phyloP scores from a whole-genome alignment of 2,113 vertebrate genomes.

The Aldabrachelys gigantea region DNA sequence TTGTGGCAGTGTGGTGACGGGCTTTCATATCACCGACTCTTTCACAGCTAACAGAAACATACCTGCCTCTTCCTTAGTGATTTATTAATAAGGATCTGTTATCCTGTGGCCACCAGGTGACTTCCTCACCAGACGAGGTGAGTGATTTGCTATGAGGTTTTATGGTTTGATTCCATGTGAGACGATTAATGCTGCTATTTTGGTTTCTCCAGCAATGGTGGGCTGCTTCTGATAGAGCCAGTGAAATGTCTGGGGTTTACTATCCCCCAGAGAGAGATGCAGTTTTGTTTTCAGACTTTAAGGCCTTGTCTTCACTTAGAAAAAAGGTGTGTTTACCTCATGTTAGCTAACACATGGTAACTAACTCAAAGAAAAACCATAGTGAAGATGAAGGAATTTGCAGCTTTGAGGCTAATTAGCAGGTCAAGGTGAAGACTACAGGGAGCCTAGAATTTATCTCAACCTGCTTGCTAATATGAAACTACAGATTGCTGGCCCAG shows the following conservation, averaged over 20 bases:
- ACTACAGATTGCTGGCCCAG: neutral
- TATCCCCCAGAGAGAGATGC: fast-evolving
- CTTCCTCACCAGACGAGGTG: fast-evolving
- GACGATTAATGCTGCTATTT: neutral
- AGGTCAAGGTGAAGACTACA: constrained; percentile 51
- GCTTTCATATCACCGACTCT: neutral
- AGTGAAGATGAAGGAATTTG: neutral
- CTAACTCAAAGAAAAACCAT: constrained; percentile 47
- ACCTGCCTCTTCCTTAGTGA: neutral
- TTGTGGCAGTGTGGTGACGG: fast-evolving
- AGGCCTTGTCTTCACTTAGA: neutral
- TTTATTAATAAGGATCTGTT: neutral
- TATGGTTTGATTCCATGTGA: neutral
- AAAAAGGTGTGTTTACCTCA: neutral
- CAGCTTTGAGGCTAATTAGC: constrained; percentile 38
- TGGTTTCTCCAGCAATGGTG: neutral
- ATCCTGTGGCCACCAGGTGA: fast-evolving
- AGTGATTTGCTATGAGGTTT: fast-evolving
- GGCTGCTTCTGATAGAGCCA: neutral
- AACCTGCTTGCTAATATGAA: neutral
- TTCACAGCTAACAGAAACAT: neutral
- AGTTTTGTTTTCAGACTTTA: neutral
- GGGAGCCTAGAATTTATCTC: neutral
- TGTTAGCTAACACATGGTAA: neutral
- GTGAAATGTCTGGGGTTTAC: neutral